These are phyloP conservation scores for Colletes latitarsis DNA, from an alignment of 1,140 invertebrate genomes.

Conservation along the genomic window DNA sequence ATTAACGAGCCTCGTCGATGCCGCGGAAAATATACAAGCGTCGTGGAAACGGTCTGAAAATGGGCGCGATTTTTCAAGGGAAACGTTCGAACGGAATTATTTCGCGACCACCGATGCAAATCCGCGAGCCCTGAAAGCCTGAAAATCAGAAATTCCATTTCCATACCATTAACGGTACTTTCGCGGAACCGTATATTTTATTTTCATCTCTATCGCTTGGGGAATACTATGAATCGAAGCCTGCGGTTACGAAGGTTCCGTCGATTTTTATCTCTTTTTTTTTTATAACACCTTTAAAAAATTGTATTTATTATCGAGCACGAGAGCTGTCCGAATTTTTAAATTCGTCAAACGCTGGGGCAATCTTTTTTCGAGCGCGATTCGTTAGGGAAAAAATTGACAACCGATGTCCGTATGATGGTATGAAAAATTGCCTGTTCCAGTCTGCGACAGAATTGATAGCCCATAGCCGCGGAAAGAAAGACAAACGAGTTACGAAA, in stretches of 20 bases:
- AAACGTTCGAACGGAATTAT: not conserved
- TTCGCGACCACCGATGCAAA: not conserved
- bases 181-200: not conserved
- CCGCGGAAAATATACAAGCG: no score
- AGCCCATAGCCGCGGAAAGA: not conserved
- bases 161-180: slow-evolving; percentile 8
- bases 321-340: not conserved
- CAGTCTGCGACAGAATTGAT: slow-evolving; percentile 4
- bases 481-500: not conserved
- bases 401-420: not conserved
- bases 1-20: not conserved
- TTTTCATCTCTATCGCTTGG: not conserved
- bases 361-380: not conserved
- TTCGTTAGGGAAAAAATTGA: slow-evolving; percentile 2
- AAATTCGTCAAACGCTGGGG: not conserved
- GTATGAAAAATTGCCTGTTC: slow-evolving; percentile 5
- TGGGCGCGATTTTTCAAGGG: not conserved
- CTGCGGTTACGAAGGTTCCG: not conserved
- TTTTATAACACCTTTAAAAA: no score
- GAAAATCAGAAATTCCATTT: slow-evolving; percentile 5
- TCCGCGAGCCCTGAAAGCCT: not conserved
- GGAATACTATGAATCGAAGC: slow-evolving; percentile 1
- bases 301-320: not conserved
- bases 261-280: no score
- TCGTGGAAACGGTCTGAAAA: not conserved